A percentile compares a stretch with the other conserved stretches of the same genome.
These are phyloP conservation scores for Bombus sylvicola DNA, from an alignment of 1,140 invertebrate genomes.

Conservation along the genomic window DNA sequence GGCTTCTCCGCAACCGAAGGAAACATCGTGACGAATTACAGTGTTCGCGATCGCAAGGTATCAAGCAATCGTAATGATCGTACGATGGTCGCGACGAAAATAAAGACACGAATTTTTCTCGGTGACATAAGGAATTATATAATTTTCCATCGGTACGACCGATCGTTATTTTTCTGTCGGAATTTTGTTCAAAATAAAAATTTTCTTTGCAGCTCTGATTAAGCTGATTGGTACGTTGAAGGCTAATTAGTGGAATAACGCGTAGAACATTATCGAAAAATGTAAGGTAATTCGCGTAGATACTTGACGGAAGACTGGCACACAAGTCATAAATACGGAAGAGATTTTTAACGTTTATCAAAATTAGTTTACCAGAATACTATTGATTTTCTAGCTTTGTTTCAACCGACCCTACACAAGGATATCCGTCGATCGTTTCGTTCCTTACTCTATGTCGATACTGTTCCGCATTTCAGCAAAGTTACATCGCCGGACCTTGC, in stretches of 20 bases:
- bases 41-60: background rate
- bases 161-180: background rate
- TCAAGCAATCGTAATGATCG: background rate
- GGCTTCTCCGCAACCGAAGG: background rate
- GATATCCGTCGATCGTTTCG: background rate
- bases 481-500: conserved; percentile 9
- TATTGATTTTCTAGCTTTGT: background rate
- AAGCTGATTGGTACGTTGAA: no score
- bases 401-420: background rate
- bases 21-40: background rate
- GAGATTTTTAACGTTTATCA: no score
- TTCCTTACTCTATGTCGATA: background rate
- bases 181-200: no score
- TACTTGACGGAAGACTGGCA: no score
- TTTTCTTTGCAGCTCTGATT: no score
- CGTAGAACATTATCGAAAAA: no score
- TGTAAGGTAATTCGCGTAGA: no score
- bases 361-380: no score
- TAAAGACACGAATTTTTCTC: background rate
- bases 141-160: background rate
- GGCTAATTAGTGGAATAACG: no score
- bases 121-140: background rate
- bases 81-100: background rate
- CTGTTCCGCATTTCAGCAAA: background rate
- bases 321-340: no score